A percentile compares a stretch with the other conserved stretches of the same genome.
Evolutionary conservation across 2,888 invertebrate genomes (phyloP).

Genomic region (Hypolimnas misippus): DNA sequence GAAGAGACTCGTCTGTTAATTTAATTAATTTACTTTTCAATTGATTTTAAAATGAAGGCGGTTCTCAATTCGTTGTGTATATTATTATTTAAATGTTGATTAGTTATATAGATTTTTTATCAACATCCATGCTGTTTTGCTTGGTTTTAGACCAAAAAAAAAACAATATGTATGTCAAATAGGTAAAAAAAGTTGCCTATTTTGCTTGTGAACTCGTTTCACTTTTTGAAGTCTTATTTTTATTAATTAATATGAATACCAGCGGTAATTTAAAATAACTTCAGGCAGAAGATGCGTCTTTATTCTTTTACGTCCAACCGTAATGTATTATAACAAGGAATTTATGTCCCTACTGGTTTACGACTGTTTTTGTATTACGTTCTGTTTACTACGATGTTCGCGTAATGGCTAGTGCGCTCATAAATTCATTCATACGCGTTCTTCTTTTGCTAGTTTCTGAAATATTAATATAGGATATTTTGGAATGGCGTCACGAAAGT

Average conservation of each 20-base stretch:
- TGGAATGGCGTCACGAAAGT: background rate
- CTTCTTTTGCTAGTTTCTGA: background rate
- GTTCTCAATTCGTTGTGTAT: no score
- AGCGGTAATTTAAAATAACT: background rate
- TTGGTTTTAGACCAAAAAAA: no score
- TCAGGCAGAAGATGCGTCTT: background rate
- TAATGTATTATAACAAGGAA: background rate
- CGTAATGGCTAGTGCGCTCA: background rate
- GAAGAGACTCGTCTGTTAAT: no score
- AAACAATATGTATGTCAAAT: no score
- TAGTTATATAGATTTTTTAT: no score
- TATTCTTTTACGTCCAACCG: background rate
- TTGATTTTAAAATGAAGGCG: no score
- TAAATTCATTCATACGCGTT: background rate
- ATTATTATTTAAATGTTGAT: no score
- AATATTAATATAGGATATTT: background rate
- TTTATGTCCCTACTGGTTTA: constrained; percentile 12
- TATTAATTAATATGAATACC: background rate
- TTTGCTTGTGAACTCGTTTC: no score
- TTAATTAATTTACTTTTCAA: no score
- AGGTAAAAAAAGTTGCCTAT: no score
- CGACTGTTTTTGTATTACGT: constrained; percentile 10
- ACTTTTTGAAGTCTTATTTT: no score
- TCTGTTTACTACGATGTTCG: constrained; percentile 3
- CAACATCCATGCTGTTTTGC: no score